phyloP scores from a whole-genome alignment of 2,113 vertebrate species.

The Chitala chitala region DNA sequence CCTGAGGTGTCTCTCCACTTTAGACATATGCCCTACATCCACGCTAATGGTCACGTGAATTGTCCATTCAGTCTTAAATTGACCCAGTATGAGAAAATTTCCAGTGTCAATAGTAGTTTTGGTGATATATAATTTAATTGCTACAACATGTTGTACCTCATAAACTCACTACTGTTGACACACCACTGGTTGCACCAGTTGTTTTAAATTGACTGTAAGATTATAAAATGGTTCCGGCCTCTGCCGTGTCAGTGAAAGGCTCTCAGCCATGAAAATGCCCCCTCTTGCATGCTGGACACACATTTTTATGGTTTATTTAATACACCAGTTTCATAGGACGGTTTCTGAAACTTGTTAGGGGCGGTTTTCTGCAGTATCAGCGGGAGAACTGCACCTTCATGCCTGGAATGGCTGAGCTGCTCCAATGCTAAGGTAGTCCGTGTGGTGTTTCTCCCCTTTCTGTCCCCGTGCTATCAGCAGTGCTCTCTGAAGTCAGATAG shows the following conservation, averaged over 20 bases:
- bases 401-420: not conserved
- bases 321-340: not conserved
- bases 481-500: slow-evolving; percentile 45
- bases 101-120: slow-evolving; percentile 1
- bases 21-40: too few relatives aligned
- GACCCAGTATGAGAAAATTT: slow-evolving; percentile 12
- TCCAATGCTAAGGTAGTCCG: too few relatives aligned
- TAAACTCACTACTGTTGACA: too few relatives aligned
- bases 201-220: not conserved
- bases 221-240: slow-evolving; percentile 4
- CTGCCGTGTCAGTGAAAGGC: not conserved
- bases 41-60: too few relatives aligned
- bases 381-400: not conserved
- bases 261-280: not conserved
- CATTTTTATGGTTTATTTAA: not conserved
- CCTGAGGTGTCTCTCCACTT: too few relatives aligned
- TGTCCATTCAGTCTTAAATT: too few relatives aligned
- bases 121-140: not conserved
- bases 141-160: too few relatives aligned
- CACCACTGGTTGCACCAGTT: too few relatives aligned
- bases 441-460: slow-evolving; percentile 23
- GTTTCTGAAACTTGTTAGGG: not conserved
- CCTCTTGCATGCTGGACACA: too few relatives aligned
- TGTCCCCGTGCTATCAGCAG: slow-evolving; percentile 19
- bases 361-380: not conserved